phyloP scores from a whole-genome alignment of 1,140 invertebrate genomes.

The Halesus radiatus region DNA sequence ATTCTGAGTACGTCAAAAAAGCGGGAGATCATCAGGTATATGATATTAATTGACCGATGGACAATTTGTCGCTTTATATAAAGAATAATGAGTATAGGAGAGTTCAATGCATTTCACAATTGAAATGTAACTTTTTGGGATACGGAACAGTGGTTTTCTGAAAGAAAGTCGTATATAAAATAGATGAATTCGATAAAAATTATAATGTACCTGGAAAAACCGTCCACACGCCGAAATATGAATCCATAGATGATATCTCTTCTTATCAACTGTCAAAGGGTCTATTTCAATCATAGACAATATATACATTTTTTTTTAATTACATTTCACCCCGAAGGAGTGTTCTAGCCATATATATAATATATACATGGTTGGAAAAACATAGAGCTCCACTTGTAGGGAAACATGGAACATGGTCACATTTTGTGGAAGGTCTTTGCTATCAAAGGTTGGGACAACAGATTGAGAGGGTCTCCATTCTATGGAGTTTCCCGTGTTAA shows the following conservation, averaged over 20 bases:
- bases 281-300: background rate
- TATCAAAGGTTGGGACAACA: background rate
- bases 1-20: constrained; percentile 7
- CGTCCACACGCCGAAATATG: constrained; percentile 2
- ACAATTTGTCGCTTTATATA: background rate
- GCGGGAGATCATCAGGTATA: constrained; percentile 28
- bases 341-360: too few species aligned
- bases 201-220: background rate
- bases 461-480: background rate
- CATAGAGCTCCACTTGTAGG: constrained; percentile 33
- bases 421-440: too few species aligned
- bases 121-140: background rate
- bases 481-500: background rate
- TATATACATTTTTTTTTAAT: too few species aligned
- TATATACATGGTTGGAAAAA: constrained; percentile 38
- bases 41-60: constrained; percentile 11
- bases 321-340: too few species aligned
- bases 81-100: background rate
- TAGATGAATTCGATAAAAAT: background rate
- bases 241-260: constrained; percentile 9
- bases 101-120: background rate
- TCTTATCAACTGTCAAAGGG: constrained; percentile 5
- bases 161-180: background rate
- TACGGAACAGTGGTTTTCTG: background rate
- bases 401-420: background rate